Evolutionary conservation across 1,140 invertebrate genomes (phyloP).

Genomic region (Drosophila auraria): DNA sequence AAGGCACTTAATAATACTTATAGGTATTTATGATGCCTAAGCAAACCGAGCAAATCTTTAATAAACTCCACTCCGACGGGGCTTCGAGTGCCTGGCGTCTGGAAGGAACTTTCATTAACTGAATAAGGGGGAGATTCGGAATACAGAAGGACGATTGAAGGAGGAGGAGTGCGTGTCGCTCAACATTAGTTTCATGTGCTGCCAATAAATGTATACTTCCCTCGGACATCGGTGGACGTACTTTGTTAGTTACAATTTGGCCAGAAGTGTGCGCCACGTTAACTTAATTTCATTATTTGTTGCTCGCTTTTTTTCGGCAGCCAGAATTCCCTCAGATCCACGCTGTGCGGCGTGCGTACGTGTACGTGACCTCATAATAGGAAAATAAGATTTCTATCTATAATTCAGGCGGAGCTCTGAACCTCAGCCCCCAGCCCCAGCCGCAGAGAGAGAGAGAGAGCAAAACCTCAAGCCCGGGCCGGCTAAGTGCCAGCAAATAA

Average conservation of each 20-base stretch:
- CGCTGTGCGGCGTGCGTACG: conserved; percentile 60
- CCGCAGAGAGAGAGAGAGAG: too few species aligned
- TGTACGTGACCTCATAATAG: conserved; percentile 81
- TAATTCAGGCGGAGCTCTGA: conserved; percentile 66
- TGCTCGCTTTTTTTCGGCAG: conserved; percentile 45
- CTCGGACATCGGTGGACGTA: conserved; percentile 30
- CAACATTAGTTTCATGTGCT: conserved; percentile 73
- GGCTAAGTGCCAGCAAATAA: conserved; percentile 52
- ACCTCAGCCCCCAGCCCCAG: neutral
- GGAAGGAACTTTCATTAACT: conserved; percentile 53
- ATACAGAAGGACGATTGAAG: neutral
- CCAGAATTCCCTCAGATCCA: conserved; percentile 7
- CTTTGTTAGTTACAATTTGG: conserved; percentile 64
- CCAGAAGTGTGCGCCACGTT: conserved; percentile 66
- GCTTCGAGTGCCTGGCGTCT: conserved; percentile 22
- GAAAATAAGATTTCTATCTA: conserved; percentile 82
- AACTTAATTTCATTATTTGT: conserved; percentile 78
- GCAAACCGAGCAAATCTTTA: conserved; percentile 38
- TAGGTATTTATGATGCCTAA: conserved; percentile 47
- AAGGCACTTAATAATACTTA: conserved; percentile 52
- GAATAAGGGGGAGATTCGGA: conserved; percentile 14
- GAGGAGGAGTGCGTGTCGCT: conserved; percentile 59
- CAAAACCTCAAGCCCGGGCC: conserved; percentile 23
- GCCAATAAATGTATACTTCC: conserved; percentile 75
- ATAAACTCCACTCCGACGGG: conserved; percentile 39